phyloP scores from a whole-genome alignment of 2,888 invertebrate genomes.

The Aleiodes alternator region DNA sequence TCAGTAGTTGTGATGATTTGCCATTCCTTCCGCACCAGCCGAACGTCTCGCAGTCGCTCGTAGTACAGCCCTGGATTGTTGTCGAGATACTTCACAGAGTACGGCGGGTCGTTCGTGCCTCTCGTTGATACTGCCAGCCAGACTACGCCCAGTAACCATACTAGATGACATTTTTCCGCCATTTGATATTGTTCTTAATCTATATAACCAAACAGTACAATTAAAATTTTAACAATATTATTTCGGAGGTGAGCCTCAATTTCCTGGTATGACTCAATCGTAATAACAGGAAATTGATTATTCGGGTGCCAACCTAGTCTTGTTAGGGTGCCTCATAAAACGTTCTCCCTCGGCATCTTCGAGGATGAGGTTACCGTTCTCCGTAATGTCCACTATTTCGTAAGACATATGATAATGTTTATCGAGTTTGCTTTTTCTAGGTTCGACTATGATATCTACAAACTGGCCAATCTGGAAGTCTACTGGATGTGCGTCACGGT shows the following conservation, averaged over 20 bases:
- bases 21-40: constrained; percentile 8
- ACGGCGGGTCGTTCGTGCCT: not conserved
- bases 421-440: constrained; percentile 1
- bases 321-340: constrained; percentile 12
- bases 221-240: too few species aligned
- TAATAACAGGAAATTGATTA: not conserved
- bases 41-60: constrained; percentile 1
- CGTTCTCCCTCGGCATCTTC: constrained; percentile 8
- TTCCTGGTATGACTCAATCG: too few species aligned
- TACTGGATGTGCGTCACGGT: not conserved
- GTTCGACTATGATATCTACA: not conserved
- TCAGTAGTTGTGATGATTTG: not conserved
- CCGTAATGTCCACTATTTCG: constrained; percentile 15
- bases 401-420: not conserved
- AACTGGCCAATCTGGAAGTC: constrained; percentile 9
- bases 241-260: too few species aligned
- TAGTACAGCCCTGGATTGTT: constrained; percentile 6
- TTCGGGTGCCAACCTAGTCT: not conserved
- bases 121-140: too few species aligned
- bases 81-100: not conserved
- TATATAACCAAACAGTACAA: too few species aligned
- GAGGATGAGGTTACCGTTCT: constrained; percentile 1
- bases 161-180: too few species aligned
- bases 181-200: too few species aligned
- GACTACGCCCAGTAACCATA: too few species aligned